A percentile compares a stretch with the other conserved stretches of the same genome.
phyloP scores from a whole-genome alignment of 1,140 invertebrate genomes.

The Drosophila biarmipes region DNA sequence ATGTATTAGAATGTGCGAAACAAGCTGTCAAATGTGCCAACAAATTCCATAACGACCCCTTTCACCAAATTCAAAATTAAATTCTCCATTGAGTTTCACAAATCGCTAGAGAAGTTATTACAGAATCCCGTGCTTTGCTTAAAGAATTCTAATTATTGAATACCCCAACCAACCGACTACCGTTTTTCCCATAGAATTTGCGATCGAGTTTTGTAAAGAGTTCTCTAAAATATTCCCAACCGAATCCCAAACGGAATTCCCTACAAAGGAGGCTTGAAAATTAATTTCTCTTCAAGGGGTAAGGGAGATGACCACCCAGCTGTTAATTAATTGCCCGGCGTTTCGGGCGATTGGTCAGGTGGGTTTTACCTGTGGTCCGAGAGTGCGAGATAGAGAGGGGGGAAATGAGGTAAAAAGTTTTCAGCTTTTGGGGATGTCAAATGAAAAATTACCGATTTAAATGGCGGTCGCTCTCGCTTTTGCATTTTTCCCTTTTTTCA shows the following conservation, averaged over 20 bases:
- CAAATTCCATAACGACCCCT: no score
- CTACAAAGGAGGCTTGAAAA: conserved; percentile 23
- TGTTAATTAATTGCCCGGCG: conserved; percentile 67
- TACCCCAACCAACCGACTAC: no score
- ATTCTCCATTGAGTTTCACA: no score
- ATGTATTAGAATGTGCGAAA: no score
- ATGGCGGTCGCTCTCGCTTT: conserved; percentile 57
- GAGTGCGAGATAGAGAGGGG: not conserved
- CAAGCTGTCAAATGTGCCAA: no score
- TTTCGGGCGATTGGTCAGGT: conserved; percentile 59
- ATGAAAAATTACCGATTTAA: conserved; percentile 73
- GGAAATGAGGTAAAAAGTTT: conserved; percentile 26
- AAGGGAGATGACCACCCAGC: conserved; percentile 2
- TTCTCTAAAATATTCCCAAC: not conserved
- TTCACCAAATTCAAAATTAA: no score
- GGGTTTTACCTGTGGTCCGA: conserved; percentile 41
- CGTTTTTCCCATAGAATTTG: no score
- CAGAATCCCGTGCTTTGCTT: no score
- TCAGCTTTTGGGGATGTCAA: conserved; percentile 55
- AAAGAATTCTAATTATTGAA: no score
- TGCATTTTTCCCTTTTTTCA: conserved; percentile 20
- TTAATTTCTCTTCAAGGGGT: conserved; percentile 29
- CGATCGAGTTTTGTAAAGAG: no score
- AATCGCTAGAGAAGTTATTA: no score
- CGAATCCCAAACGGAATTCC: not conserved